A percentile compares a stretch with the other conserved stretches of the same genome.
Conservation (phyloP, 1,140 invertebrate species). For the Drosophila asahinai region DNA sequence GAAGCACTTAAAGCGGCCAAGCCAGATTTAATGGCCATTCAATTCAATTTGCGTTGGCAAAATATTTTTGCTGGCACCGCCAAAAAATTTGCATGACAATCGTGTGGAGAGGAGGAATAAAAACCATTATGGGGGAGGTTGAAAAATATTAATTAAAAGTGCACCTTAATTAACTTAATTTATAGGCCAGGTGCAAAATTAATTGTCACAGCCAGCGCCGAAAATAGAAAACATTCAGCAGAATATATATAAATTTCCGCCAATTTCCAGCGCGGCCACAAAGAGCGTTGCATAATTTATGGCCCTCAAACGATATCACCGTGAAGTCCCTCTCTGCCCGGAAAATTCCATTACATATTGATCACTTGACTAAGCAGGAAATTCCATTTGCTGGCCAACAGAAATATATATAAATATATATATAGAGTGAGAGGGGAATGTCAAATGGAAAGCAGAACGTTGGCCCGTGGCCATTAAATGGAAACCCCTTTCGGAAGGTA, state of each 20-base stretch:
- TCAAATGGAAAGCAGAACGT: conserved; percentile 37
- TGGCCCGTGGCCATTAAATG: conserved; percentile 35
- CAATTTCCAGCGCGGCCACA: conserved; percentile 22
- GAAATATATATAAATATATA: conserved; percentile 3
- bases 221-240: conserved; percentile 16
- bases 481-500: conserved; percentile 39
- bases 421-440: conserved; percentile 2
- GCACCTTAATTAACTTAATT: conserved; percentile 42
- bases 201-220: conserved; percentile 16
- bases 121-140: not conserved
- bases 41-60: conserved; percentile 22
- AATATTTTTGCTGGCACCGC: conserved; percentile 10
- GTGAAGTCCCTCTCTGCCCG: conserved; percentile 6
- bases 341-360: conserved; percentile 49
- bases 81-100: conserved; percentile 20
- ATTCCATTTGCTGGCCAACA: conserved; percentile 34
- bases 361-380: conserved; percentile 35
- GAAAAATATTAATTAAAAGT: conserved; percentile 47
- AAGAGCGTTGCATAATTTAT: conserved; percentile 47
- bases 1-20: conserved; percentile 11
- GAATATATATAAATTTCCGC: conserved; percentile 27
- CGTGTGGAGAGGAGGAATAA: not conserved
- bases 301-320: conserved; percentile 14
- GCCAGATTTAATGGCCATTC: conserved; percentile 2
- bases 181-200: conserved; percentile 40